phyloP scores from a whole-genome alignment of 2,797 vertebrate species.

The Acanthurus tractus region DNA sequence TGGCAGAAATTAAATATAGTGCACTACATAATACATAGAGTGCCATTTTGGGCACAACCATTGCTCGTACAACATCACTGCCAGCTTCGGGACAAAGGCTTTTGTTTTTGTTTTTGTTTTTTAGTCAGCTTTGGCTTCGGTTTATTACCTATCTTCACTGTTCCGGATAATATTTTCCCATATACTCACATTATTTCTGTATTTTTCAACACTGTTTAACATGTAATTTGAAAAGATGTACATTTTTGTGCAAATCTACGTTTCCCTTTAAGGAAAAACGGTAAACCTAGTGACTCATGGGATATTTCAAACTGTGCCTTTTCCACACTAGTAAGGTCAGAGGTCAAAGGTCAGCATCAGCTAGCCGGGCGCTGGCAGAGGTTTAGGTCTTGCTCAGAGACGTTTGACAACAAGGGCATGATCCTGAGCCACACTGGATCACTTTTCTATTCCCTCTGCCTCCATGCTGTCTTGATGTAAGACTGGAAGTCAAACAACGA shows the following conservation, averaged over 20 bases:
- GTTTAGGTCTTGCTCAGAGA: slow-evolving; percentile 2
- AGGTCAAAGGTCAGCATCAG: slow-evolving; percentile 17
- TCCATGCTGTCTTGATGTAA: neutral
- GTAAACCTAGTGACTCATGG: neutral
- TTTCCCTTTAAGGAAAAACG: too few relatives aligned
- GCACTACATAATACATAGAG: neutral
- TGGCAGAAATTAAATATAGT: neutral
- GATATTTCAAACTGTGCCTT: neutral
- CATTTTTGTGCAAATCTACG: neutral
- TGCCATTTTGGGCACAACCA: neutral
- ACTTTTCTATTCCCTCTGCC: neutral
- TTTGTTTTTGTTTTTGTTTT: neutral
- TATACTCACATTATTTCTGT: too few relatives aligned
- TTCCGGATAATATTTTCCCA: too few relatives aligned
- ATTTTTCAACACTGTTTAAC: too few relatives aligned
- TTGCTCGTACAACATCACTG: neutral
- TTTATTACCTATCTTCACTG: too few relatives aligned
- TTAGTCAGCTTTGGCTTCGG: too few relatives aligned
- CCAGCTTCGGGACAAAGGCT: neutral
- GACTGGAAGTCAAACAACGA: slow-evolving; percentile 3
- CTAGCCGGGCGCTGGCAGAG: neutral
- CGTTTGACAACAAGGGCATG: slow-evolving; percentile 2
- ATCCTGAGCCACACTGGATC: neutral
- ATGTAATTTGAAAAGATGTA: too few relatives aligned
- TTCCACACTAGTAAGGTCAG: neutral